Evolutionary conservation across 2,797 vertebrate species (phyloP), one percentile per base, ranked within the genome.

Genomic region (Sebastes steindachneri): DNA sequence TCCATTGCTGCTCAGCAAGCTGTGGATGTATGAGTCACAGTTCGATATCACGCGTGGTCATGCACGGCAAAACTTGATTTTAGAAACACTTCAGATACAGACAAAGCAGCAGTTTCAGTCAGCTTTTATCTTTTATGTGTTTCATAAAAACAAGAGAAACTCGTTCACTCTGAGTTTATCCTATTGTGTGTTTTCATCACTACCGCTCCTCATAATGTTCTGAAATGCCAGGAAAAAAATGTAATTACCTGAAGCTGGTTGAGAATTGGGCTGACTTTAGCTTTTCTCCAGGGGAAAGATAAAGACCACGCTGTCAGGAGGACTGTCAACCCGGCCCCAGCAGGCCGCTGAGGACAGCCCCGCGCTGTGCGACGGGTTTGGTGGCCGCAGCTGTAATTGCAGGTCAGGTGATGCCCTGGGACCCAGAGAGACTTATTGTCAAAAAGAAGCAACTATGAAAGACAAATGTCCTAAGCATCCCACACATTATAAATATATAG

Each of bases 291-390:
- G 69, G 29, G 73, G 26, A 72, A 8, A 72, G 59, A 48, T 70
- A 71, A 74, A 58, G 70, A 79, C 63, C 29, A 48, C 25, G 53
- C 29, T 81, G 66, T 83, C 63, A 80, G 45, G 9, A 55, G 33
- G 12, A n/a, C 53, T 17, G 67, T 77, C 71, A 71, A 29, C 51
- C 45, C 3, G 4, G 37, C n/a, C 64, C 41, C 41, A 9, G 14
- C 7, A 28, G 53, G n/a, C 25, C 4, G 1, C 58, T 9, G 17
- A 57, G 54, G 54, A 57, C 69, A 57, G 19, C 11, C 7, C 31
- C 15, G 41, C 7, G 11, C 3, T 17, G 57, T 10, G 17, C 25
- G 0, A 23, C 2, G 0, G 25, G 25, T 68, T n/a, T 41, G 33
- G 26, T 19, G 8, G 26, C 9, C 7, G 54, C 6, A 12, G 31